These are phyloP conservation scores for Chascanopsetta lugubris DNA, from an alignment of 2,113 vertebrate genomes.

Conservation along the genomic window DNA sequence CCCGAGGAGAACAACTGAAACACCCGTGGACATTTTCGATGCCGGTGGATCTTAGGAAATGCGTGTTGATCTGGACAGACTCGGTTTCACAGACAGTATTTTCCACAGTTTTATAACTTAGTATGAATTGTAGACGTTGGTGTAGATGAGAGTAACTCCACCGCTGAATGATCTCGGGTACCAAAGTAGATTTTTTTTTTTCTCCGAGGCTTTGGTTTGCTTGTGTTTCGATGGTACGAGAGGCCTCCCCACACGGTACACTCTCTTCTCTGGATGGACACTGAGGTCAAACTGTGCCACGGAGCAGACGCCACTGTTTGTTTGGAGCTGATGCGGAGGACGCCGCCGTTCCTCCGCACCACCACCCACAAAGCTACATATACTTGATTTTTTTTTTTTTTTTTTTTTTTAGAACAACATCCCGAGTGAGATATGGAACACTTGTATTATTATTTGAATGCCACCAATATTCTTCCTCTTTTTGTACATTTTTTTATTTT, in stretches of 20 bases:
- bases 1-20: conserved; percentile 26
- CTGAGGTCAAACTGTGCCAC: not conserved
- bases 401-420: not conserved
- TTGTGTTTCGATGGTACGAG: conserved; percentile 48
- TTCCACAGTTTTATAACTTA: conserved; percentile 41
- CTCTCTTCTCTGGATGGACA: conserved; percentile 14
- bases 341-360: not conserved
- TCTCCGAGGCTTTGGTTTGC: conserved; percentile 24
- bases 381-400: not conserved
- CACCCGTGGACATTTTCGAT: conserved; percentile 18
- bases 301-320: not conserved
- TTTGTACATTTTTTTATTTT: conserved; percentile 52
- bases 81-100: conserved; percentile 41
- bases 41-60: conserved; percentile 8
- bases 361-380: conserved; percentile 1
- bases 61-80: not conserved
- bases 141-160: conserved; percentile 17
- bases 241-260: conserved; percentile 32
- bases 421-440: conserved; percentile 17
- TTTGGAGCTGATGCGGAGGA: not conserved
- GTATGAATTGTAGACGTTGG: conserved; percentile 29
- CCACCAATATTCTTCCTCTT: conserved; percentile 24
- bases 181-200: conserved; percentile 33
- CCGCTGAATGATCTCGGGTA: conserved; percentile 29
- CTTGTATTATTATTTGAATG: conserved; percentile 5